phyloP scores from a whole-genome alignment of 2,888 invertebrate species.

The Eilema depressum region DNA sequence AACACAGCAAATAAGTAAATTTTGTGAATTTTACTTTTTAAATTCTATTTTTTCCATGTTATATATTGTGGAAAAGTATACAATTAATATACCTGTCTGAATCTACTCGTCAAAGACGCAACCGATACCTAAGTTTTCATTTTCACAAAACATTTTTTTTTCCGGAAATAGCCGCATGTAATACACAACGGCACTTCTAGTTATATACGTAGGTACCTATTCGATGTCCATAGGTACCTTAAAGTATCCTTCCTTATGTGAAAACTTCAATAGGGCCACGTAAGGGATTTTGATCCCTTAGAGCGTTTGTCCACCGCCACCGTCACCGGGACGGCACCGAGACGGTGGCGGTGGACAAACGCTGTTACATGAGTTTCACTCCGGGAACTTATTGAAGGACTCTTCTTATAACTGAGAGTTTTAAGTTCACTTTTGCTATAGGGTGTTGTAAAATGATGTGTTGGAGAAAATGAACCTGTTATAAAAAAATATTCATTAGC shows the following conservation, averaged over 20 bases:
- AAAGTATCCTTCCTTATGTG: background rate
- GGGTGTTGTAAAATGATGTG: background rate
- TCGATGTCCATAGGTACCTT: background rate
- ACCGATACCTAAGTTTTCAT: background rate
- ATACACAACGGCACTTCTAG: background rate
- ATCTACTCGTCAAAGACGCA: background rate
- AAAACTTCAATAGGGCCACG: conserved; percentile 2
- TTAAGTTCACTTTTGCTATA: background rate
- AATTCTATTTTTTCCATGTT: no score
- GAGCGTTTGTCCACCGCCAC: no score
- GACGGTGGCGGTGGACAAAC: no score
- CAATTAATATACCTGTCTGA: no score
- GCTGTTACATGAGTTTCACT: no score
- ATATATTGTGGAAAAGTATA: no score
- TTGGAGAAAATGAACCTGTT: background rate
- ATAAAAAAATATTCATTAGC: no score
- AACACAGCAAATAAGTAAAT: no score
- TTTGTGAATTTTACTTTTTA: no score
- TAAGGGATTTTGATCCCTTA: background rate
- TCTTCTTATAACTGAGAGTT: background rate
- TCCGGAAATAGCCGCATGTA: background rate
- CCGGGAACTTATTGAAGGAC: background rate
- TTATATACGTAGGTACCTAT: background rate
- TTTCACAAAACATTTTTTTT: background rate
- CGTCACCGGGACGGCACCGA: no score